Conservation (phyloP, 2,888 invertebrate genomes). For the Cryptocheilus praepositus region DNA sequence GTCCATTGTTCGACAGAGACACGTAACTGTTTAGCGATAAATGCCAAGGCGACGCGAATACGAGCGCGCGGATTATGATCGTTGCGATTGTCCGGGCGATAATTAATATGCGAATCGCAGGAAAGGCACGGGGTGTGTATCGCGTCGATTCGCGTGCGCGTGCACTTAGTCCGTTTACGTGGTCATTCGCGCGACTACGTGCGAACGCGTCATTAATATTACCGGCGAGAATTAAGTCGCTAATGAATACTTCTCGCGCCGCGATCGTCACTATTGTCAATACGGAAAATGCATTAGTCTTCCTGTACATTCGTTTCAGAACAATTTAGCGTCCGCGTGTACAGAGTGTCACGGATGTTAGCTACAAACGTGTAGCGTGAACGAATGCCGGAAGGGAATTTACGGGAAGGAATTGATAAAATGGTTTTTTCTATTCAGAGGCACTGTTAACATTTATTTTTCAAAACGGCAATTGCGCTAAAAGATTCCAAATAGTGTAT, state of each 20-base stretch:
- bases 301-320: too few species aligned
- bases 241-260: slow-evolving; percentile 40
- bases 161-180: not conserved
- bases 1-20: slow-evolving; percentile 62
- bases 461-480: too few species aligned
- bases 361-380: too few species aligned
- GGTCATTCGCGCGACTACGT: too few species aligned
- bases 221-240: slow-evolving; percentile 34
- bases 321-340: too few species aligned
- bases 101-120: slow-evolving; percentile 59
- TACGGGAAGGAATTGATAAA: too few species aligned
- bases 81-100: slow-evolving; percentile 40
- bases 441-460: too few species aligned
- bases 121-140: slow-evolving; percentile 13
- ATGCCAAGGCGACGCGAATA: slow-evolving; percentile 63
- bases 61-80: slow-evolving; percentile 44
- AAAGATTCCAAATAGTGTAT: too few species aligned
- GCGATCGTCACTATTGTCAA: not conserved
- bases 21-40: slow-evolving; percentile 65
- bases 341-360: too few species aligned
- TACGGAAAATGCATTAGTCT: too few species aligned
- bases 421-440: too few species aligned
- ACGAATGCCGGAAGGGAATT: too few species aligned
- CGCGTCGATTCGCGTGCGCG: not conserved
- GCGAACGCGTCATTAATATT: slow-evolving; percentile 18